A percentile compares a stretch with the other conserved stretches of the same genome.
These are phyloP conservation scores for Acipenser ruthenus DNA, from an alignment of 2,797 vertebrate genomes.

Conservation along the genomic window DNA sequence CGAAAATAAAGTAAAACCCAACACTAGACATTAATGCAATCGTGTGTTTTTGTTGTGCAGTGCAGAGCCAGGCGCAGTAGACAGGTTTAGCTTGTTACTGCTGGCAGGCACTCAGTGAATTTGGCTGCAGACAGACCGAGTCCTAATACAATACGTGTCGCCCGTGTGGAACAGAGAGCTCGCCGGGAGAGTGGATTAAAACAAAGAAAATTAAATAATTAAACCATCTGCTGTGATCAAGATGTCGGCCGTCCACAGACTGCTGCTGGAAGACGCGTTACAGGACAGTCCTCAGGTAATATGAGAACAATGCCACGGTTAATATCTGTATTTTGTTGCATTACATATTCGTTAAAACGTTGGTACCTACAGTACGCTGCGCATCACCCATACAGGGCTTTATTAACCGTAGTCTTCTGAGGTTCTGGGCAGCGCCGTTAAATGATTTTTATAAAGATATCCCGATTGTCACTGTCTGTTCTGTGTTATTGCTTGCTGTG, in stretches of 20 bases:
- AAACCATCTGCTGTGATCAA: constrained; percentile 45
- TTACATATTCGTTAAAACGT: not conserved
- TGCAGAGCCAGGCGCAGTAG: not conserved
- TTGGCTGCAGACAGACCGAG: constrained; percentile 21
- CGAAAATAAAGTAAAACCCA: no score
- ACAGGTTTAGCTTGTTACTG: constrained; percentile 3
- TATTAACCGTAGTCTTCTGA: no score
- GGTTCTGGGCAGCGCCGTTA: no score
- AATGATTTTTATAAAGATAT: no score
- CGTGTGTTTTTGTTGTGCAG: no score
- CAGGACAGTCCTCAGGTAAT: constrained; percentile 96
- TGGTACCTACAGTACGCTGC: not conserved
- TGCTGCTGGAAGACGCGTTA: constrained; percentile 87
- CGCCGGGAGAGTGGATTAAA: constrained; percentile 58
- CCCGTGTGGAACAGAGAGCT: constrained; percentile 27
- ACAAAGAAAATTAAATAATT: constrained; percentile 33
- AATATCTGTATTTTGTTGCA: no score
- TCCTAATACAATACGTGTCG: constrained; percentile 37
- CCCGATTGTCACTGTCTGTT: no score
- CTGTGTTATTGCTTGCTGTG: no score
- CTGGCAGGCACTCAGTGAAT: no score
- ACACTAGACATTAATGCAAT: no score
- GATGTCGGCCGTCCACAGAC: constrained; percentile 91
- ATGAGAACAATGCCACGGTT: no score
- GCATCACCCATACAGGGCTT: not conserved